phyloP scores from a whole-genome alignment of 1,140 invertebrate species.

The Drosophila orena region DNA sequence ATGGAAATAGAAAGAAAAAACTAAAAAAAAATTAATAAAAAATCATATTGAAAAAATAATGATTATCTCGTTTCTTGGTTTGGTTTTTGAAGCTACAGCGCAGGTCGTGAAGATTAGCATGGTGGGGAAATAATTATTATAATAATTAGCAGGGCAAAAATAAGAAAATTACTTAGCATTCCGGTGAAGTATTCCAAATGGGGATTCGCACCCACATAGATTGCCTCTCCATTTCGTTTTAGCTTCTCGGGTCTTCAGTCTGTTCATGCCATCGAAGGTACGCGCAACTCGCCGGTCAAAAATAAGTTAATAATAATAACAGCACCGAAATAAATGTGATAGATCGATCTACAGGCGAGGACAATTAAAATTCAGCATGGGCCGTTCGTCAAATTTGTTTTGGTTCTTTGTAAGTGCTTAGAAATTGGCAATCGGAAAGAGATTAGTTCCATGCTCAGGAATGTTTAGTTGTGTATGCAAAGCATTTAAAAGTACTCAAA shows the following conservation, averaged over 20 bases:
- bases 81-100: constrained; percentile 7
- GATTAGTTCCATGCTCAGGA: constrained; percentile 2
- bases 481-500: not conserved
- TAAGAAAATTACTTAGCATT: constrained; percentile 54
- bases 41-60: constrained; percentile 72
- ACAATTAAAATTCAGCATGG: constrained; percentile 65
- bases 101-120: constrained; percentile 61
- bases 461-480: not conserved
- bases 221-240: constrained; percentile 33
- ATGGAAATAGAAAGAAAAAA: constrained; percentile 77
- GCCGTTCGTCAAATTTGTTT: constrained; percentile 33
- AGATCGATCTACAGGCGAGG: constrained; percentile 2
- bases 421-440: not conserved
- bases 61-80: not conserved
- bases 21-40: constrained; percentile 74
- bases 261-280: constrained; percentile 45
- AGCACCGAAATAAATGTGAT: constrained; percentile 24
- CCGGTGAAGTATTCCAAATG: constrained; percentile 54
- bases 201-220: constrained; percentile 18
- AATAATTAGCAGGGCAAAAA: not conserved
- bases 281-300: constrained; percentile 40
- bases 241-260: constrained; percentile 53
- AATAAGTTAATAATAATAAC: not conserved
- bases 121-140: constrained; percentile 36
- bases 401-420: constrained; percentile 69